Evolutionary conservation across 64 coral and sea anemone species (phyloP), one percentile per base, ranked within the genome.

Genomic region (Platygyra sinensis): DNA sequence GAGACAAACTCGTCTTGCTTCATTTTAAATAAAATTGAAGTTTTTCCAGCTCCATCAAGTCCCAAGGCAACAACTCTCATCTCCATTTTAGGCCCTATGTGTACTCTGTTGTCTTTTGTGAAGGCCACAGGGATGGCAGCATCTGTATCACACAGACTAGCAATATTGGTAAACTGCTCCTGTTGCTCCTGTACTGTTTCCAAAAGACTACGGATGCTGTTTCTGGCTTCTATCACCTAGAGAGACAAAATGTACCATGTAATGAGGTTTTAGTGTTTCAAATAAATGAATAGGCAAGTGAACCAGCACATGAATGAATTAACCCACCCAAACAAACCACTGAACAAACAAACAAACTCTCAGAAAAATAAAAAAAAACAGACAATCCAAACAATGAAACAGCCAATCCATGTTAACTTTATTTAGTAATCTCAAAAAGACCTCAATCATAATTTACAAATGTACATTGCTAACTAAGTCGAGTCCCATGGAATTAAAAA

Each of bases 51-150:
- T 50, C 97, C 97, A 93, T 99, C 97, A 24, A 99, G 88, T 27
- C 97, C 97, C 17, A 99, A 75, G 10, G 94, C 97, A 8, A 96
- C 97, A 30, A 94, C 94, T 79, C 97, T 91, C 97, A 99, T 99
- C 74, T 99, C 97, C 97, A 99, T 99, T 61, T 99, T 99, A 10
- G 97, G 97, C 2, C 97, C 97, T 38, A 99, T 99, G 30, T 99
- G 94, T 2, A 99, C 97, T 36, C 97, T 87, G 52, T 99, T 99
- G 65, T 99, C 97, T 76, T 99, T 99, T 7, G 97, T 99, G 49
- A 99, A 99, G 7, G 97, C 97, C 74, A 99, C 91, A 80, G 97
- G 97, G 79, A 99, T 99, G 22, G 88, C 90, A 62, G 91, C 91
- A 83, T 99, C 94, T 36, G 97, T 85, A 71, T 93, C 93, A 75